Percentiles rank a stretch among this genome's conserved stretches.
Conservation (phyloP, 2,797 vertebrate genomes). For the Ctenopoma multispine region DNA sequence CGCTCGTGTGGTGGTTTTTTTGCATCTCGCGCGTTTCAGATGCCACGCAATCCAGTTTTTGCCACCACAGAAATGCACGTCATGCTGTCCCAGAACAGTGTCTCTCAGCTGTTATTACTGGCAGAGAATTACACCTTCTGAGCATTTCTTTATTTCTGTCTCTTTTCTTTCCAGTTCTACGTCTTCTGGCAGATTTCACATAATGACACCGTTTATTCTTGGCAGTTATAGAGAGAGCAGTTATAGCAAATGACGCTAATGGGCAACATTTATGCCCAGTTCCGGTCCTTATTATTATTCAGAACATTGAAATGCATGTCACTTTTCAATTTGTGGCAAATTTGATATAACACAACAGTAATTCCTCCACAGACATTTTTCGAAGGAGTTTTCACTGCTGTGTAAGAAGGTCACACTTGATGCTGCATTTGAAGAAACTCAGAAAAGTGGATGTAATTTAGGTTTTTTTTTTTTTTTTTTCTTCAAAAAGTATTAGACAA, state of each 20-base stretch:
- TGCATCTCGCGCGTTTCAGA: no score
- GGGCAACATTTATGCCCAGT: neutral
- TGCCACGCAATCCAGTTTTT: conserved; percentile 12
- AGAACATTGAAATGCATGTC: conserved; percentile 23
- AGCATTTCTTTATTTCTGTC: neutral
- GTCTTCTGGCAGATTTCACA: conserved; percentile 11
- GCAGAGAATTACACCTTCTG: neutral
- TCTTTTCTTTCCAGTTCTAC: neutral
- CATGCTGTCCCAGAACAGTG: conserved; percentile 15
- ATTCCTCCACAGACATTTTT: conserved; percentile 1
- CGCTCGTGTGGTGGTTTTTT: no score
- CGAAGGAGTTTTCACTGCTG: conserved; percentile 21
- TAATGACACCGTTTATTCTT: neutral
- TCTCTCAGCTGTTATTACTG: conserved; percentile 31
- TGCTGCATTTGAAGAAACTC: no score
- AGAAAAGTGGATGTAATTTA: no score
- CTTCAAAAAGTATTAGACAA: neutral
- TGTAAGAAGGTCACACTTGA: neutral
- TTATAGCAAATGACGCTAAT: conserved; percentile 21
- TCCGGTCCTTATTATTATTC: conserved; percentile 17
- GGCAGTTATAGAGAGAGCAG: conserved; percentile 9
- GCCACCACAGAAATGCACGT: conserved; percentile 18
- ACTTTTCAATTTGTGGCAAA: conserved; percentile 10
- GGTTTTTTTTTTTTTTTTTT: neutral
- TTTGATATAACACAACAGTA: conserved; percentile 19